phyloP scores from a whole-genome alignment of 2,113 vertebrate genomes.

The Sciurus niger region DNA sequence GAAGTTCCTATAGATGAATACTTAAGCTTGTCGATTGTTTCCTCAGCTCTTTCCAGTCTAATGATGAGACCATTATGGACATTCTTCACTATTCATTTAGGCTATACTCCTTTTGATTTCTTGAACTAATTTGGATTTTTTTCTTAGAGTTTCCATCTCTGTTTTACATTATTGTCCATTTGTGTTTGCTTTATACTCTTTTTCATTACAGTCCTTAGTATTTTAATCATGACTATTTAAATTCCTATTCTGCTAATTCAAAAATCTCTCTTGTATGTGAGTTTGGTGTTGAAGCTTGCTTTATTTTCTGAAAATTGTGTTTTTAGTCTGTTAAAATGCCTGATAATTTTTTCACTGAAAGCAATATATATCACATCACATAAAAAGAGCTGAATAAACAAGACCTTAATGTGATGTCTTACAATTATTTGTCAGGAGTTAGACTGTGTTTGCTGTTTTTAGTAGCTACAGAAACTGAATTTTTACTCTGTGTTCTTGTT shows the following conservation, averaged over 20 bases:
- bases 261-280: neutral
- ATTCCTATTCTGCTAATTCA: neutral
- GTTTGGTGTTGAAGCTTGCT: neutral
- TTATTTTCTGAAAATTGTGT: neutral
- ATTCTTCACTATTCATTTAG: neutral
- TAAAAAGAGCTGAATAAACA: slow-evolving; percentile 3
- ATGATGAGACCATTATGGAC: neutral
- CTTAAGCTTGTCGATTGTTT: neutral
- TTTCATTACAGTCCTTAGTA: neutral
- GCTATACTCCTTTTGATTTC: neutral
- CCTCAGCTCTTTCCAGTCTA: neutral
- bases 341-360: neutral
- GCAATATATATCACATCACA: neutral
- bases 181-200: neutral
- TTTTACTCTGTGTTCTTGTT: neutral
- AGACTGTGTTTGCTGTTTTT: neutral
- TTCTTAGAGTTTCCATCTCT: neutral
- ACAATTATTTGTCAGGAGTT: neutral
- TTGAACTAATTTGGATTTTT: neutral
- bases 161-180: neutral
- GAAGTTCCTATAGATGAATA: neutral
- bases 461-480: neutral
- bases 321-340: neutral
- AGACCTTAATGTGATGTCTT: neutral
- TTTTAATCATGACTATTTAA: neutral